These are phyloP conservation scores for Drosophila cardini DNA, from an alignment of 1,140 invertebrate genomes.

Conservation along the genomic window DNA sequence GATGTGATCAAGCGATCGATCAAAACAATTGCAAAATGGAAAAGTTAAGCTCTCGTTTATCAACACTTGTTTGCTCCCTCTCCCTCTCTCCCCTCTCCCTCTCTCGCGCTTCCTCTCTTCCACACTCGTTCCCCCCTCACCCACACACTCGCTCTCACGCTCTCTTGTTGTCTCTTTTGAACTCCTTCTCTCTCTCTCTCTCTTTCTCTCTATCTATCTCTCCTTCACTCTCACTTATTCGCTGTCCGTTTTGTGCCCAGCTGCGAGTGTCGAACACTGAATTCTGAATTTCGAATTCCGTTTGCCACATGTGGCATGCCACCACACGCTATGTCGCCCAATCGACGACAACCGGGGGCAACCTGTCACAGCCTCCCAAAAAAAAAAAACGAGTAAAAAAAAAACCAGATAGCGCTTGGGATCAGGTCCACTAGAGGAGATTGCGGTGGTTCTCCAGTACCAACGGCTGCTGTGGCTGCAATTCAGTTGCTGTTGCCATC, in stretches of 20 bases:
- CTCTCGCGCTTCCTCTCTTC: not conserved
- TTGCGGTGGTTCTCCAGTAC: not conserved
- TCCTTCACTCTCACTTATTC: not conserved
- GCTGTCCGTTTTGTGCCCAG: conserved; percentile 9
- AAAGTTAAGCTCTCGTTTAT: conserved; percentile 22
- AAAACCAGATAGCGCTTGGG: not conserved
- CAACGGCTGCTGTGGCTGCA: not conserved
- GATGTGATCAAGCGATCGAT: conserved; percentile 26
- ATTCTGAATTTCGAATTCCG: conserved; percentile 47
- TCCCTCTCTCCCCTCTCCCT: not conserved
- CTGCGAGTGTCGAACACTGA: conserved; percentile 45
- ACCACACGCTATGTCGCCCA: conserved; percentile 42
- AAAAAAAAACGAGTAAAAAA: conserved; percentile 19
- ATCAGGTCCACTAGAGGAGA: conserved; percentile 1
- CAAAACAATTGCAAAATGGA: conserved; percentile 40
- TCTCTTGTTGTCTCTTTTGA: not conserved
- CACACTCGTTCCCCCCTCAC: conserved; percentile 3
- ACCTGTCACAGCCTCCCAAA: conserved; percentile 64
- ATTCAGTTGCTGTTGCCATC: not conserved
- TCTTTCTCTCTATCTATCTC: conserved; percentile 13
- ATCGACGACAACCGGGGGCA: conserved; percentile 44
- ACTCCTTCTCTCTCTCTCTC: not conserved
- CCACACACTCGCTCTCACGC: not conserved
- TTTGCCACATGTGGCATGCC: conserved; percentile 16
- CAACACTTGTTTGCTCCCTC: not conserved